phyloP scores from a whole-genome alignment of 2,797 vertebrate species.

The Aldrovandia affinis region DNA sequence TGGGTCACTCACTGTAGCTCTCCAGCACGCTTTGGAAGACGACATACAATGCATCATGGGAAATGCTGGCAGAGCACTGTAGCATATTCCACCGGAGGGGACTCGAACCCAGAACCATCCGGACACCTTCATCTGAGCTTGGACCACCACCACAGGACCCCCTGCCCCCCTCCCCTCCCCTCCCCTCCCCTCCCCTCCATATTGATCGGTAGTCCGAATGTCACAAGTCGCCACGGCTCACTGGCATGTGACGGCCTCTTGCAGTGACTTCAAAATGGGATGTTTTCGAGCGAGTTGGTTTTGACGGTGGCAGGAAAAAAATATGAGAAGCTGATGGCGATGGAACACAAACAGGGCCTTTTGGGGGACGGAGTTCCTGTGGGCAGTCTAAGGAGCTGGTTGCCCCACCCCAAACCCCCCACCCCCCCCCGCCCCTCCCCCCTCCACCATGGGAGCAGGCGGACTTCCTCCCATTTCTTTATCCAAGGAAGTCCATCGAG shows the following conservation, averaged over 20 bases:
- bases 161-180: too few species aligned
- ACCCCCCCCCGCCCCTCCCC: constrained; percentile 47
- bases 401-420: too few species aligned
- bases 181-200: too few species aligned
- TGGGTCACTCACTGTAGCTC: too few species aligned
- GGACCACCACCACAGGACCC: too few species aligned
- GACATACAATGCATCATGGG: too few species aligned
- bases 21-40: too few species aligned
- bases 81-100: not conserved
- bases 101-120: not conserved
- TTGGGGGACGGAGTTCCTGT: constrained; percentile 36
- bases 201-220: too few species aligned
- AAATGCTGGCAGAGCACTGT: not conserved
- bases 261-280: not conserved
- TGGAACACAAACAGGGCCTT: constrained; percentile 28
- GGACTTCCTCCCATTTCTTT: constrained; percentile 87
- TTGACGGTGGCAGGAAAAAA: constrained; percentile 47
- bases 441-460: constrained; percentile 75
- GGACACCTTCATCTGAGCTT: too few species aligned
- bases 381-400: constrained; percentile 41
- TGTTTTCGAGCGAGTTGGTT: not conserved
- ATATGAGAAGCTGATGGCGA: constrained; percentile 48
- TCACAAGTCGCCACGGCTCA: not conserved
- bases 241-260: constrained; percentile 14
- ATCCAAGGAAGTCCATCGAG: constrained; percentile 83